A percentile compares a stretch with the other conserved stretches of the same genome.
Conservation (phyloP, 2,797 vertebrate species). For the Hozukius guyotensis region DNA sequence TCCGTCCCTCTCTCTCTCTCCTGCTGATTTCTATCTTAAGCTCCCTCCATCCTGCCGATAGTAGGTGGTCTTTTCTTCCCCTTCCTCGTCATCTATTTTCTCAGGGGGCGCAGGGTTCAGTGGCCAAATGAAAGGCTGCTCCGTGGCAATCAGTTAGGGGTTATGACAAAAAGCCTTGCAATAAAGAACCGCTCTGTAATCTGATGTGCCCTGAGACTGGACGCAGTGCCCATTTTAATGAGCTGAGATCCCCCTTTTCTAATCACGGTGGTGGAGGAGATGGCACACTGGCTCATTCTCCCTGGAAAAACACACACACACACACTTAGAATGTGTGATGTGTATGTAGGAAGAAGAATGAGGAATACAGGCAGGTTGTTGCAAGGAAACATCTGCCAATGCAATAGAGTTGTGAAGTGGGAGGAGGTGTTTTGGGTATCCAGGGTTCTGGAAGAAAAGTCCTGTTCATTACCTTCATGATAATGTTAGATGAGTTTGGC, state of each 20-base stretch:
- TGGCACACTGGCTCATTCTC: slow-evolving; percentile 50
- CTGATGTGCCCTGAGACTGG: slow-evolving; percentile 73
- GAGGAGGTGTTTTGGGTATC: neutral
- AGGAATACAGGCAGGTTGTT: slow-evolving; percentile 10
- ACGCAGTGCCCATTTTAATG: slow-evolving; percentile 71
- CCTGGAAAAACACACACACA: slow-evolving; percentile 15
- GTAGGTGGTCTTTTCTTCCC: slow-evolving; percentile 71
- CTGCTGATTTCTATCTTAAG: slow-evolving; percentile 69
- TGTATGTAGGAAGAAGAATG: neutral
- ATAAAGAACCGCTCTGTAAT: slow-evolving; percentile 71
- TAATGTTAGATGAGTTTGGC: slow-evolving; percentile 8
- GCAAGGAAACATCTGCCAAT: neutral
- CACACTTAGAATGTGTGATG: slow-evolving; percentile 18
- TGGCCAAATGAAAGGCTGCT: slow-evolving; percentile 75
- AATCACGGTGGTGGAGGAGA: slow-evolving; percentile 56
- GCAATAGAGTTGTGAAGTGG: neutral
- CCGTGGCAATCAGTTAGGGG: slow-evolving; percentile 81
- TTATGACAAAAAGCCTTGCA: slow-evolving; percentile 77
- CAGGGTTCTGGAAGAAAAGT: neutral
- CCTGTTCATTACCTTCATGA: neutral
- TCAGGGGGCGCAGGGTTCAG: slow-evolving; percentile 58
- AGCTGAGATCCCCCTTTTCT: slow-evolving; percentile 65
- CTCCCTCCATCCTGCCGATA: slow-evolving; percentile 42
- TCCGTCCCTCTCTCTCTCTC: slow-evolving; percentile 34
- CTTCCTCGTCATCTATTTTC: slow-evolving; percentile 38